These are phyloP conservation scores for Rhamnusium bicolor DNA, from an alignment of 2,888 invertebrate species.

Conservation along the genomic window DNA sequence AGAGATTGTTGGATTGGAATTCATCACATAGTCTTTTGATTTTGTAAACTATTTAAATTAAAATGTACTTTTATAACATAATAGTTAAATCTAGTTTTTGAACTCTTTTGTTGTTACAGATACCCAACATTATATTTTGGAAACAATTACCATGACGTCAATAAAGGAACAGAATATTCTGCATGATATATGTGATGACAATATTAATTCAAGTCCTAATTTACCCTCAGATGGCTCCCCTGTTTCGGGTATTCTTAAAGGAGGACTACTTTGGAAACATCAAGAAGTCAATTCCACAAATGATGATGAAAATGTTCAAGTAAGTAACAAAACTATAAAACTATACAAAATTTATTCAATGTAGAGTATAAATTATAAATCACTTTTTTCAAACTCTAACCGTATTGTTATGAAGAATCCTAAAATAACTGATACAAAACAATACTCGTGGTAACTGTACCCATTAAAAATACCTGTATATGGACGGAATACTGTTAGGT, in stretches of 20 bases:
- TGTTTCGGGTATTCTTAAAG: conserved; percentile 83
- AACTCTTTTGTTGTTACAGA: background rate
- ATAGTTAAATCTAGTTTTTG: background rate
- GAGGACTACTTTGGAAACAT: conserved; percentile 83
- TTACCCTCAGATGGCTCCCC: conserved; percentile 70
- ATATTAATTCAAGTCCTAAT: background rate
- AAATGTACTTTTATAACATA: background rate
- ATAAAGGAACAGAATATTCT: conserved; percentile 76
- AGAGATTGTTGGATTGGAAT: too few relatives aligned
- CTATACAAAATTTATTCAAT: too few relatives aligned
- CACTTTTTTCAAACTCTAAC: too few relatives aligned
- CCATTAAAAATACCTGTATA: background rate
- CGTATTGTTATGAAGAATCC: background rate
- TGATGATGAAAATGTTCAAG: conserved; percentile 40
- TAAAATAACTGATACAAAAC: background rate
- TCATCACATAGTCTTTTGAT: too few relatives aligned
- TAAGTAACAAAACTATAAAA: too few relatives aligned
- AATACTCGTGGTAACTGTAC: background rate
- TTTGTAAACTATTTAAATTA: too few relatives aligned
- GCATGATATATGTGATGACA: background rate
- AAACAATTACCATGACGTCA: conserved; percentile 80
- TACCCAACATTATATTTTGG: conserved; percentile 70
- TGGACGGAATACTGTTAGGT: background rate
- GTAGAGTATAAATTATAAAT: too few relatives aligned
- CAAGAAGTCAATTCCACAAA: conserved; percentile 51